Evolutionary conservation across 2,797 vertebrate genomes (phyloP).

Genomic region (Staurois parvus): DNA sequence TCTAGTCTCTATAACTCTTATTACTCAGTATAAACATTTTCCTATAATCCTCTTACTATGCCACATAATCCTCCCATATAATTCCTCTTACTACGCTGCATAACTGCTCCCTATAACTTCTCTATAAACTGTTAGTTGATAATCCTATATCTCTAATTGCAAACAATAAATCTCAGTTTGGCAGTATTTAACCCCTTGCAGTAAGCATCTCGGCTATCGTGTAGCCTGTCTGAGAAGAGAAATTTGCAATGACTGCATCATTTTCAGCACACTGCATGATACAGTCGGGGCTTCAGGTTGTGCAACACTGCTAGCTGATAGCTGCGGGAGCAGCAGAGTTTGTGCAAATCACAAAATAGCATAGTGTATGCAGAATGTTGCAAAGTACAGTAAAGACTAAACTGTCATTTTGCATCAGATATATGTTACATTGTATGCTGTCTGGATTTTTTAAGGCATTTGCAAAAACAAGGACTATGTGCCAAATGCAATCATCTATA

Average conservation of each 20-base stretch:
- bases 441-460: no score
- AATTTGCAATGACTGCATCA: neutral
- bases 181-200: conserved; percentile 18
- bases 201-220: neutral
- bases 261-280: neutral
- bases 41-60: conserved; percentile 47
- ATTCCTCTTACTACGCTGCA: conserved; percentile 38
- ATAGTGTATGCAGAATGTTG: no score
- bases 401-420: no score
- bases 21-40: conserved; percentile 43
- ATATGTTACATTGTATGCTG: no score
- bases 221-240: no score
- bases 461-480: no score
- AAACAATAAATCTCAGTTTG: conserved; percentile 20
- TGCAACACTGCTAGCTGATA: neutral
- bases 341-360: no score
- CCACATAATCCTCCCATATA: conserved; percentile 44
- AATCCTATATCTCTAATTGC: conserved; percentile 38
- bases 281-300: neutral
- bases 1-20: conserved; percentile 36
- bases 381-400: no score
- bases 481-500: no score
- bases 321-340: no score
- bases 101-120: conserved; percentile 27
- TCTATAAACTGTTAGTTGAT: conserved; percentile 13